Base-by-base conservation (phyloP, 2,113 vertebrate genomes). In the Electrona antarctica region DNA sequence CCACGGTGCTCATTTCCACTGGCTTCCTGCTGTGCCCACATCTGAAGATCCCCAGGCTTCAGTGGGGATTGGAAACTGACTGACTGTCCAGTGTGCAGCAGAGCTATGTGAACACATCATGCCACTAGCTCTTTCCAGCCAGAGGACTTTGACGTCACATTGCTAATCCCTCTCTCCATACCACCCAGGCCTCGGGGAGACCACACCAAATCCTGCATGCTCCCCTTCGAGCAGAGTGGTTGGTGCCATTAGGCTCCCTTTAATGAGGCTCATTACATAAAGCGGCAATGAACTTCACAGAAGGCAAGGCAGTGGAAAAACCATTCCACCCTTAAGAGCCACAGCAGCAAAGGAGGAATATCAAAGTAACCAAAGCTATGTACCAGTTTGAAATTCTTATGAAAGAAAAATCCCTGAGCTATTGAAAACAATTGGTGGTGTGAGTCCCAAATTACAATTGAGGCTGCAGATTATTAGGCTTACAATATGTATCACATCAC, bases 121-220 rank as follows among this genome's bases (percentile, higher is more conserved):
- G 56, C 81, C 58, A 67, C 73, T n/a, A n/a, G n/a, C n/a, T 83
- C 69, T 90, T 91, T 91, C 89, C 89, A 89, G 81, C 80, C 74
- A 21, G 69, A 66, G 73, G 46, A 3, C 71, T 79, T 76, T 89
- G 87, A 92, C 82, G 41, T 90, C 83, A 79, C 82, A 29, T 9
- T 1, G 59, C 77, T 88, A 86, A 90, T 89, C 84, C 74, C 52
- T 71, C 69, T 74, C 69, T 69, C 77, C 66, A 76, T 83, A 80
- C 86, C 88, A 85, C 85, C 89, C 85, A 87, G 60, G 83, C 76
- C 76, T 77, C 14, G 1, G 80, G 61, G 69, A 86, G 85, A 87
- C 86, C 85, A 79, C 84, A 86, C 84, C 74, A 87, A 86, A 82
- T 71, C 74, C 75, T 61, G 46, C 67, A 60, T 59, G 51, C 77